Percentiles rank a stretch among this genome's conserved stretches.
These are phyloP conservation scores for Chrysemys picta DNA, from an alignment of 2,113 vertebrate species.

Conservation along the genomic window DNA sequence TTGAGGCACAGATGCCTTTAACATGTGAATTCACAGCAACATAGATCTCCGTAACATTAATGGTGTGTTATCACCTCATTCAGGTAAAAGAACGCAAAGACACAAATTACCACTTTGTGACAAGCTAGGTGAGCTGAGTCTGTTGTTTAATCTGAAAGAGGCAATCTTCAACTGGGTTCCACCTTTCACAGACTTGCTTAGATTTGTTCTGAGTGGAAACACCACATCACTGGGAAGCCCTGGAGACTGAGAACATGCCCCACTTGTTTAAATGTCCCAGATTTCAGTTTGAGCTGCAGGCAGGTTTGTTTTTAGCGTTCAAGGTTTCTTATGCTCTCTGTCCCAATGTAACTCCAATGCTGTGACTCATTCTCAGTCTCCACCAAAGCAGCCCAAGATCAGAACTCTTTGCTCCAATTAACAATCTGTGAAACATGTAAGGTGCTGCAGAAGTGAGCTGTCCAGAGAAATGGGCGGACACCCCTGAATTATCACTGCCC, in stretches of 20 bases:
- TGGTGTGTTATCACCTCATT: not conserved
- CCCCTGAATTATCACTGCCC: conserved; percentile 27
- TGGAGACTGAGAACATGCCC: conserved; percentile 26
- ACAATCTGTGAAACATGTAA: conserved; percentile 52
- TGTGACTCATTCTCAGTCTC: conserved; percentile 33
- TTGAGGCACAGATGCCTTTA: not conserved
- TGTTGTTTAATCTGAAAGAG: conserved; percentile 29
- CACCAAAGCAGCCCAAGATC: conserved; percentile 45
- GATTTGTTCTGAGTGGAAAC: conserved; percentile 27
- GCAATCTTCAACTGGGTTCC: conserved; percentile 48
- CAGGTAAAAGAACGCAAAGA: conserved; percentile 30
- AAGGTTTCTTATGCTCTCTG: conserved; percentile 55
- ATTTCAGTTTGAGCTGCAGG: conserved; percentile 4
- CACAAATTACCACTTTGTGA: not conserved
- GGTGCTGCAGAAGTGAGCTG: conserved; percentile 43
- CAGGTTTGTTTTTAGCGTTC: conserved; percentile 19
- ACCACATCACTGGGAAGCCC: conserved; percentile 42
- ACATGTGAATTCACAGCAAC: not conserved
- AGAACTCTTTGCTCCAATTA: conserved; percentile 58
- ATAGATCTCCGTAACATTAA: not conserved
- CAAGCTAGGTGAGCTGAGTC: not conserved
- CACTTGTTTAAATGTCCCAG: conserved; percentile 40
- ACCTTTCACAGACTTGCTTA: conserved; percentile 28
- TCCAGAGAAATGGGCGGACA: conserved; percentile 46
- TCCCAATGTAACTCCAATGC: conserved; percentile 36